Percentiles rank a stretch among this genome's conserved stretches.
Conservation (phyloP, 2,113 vertebrate genomes). For the Melanotaenia duboulayi region DNA sequence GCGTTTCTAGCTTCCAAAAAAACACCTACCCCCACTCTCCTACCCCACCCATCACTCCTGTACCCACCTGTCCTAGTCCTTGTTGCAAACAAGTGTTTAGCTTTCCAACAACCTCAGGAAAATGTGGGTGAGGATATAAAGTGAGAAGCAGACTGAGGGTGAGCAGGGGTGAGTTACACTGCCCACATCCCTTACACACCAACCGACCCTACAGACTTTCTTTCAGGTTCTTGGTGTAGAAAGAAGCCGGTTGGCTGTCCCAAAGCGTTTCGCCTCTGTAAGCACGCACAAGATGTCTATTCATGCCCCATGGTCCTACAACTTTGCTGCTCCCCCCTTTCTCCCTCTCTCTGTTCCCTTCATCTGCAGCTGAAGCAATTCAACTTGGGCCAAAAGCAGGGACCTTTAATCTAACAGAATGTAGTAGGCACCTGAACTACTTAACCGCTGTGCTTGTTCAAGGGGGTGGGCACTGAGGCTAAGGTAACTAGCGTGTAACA, state of each 20-base stretch:
- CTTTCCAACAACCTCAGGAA: slow-evolving; percentile 48
- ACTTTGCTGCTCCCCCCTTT: slow-evolving; percentile 18
- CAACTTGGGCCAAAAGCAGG: slow-evolving; percentile 87
- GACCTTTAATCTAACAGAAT: slow-evolving; percentile 93
- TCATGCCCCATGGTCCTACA: slow-evolving; percentile 69
- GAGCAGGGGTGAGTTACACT: slow-evolving; percentile 31
- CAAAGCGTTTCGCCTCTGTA: slow-evolving; percentile 73
- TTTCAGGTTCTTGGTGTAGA: slow-evolving; percentile 72
- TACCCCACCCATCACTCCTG: slow-evolving; percentile 62
- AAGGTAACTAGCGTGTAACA: slow-evolving; percentile 88
- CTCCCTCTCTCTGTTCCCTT: slow-evolving; percentile 44
- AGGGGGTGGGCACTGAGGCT: slow-evolving; percentile 75
- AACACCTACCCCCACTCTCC: slow-evolving; percentile 39
- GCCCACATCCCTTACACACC: slow-evolving; percentile 32
- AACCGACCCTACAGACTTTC: slow-evolving; percentile 65
- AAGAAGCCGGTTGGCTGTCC: slow-evolving; percentile 68
- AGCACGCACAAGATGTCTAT: slow-evolving; percentile 78
- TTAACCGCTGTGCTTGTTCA: slow-evolving; percentile 90
- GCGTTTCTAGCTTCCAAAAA: slow-evolving; percentile 75
- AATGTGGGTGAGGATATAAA: slow-evolving; percentile 54
- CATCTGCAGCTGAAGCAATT: slow-evolving; percentile 87
- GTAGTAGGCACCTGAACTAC: slow-evolving; percentile 92
- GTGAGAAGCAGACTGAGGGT: slow-evolving; percentile 39
- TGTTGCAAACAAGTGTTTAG: slow-evolving; percentile 48
- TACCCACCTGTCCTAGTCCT: slow-evolving; percentile 49